Base-by-base conservation (phyloP, 2,113 vertebrate genomes). In the Hydrolagus affinis region DNA sequence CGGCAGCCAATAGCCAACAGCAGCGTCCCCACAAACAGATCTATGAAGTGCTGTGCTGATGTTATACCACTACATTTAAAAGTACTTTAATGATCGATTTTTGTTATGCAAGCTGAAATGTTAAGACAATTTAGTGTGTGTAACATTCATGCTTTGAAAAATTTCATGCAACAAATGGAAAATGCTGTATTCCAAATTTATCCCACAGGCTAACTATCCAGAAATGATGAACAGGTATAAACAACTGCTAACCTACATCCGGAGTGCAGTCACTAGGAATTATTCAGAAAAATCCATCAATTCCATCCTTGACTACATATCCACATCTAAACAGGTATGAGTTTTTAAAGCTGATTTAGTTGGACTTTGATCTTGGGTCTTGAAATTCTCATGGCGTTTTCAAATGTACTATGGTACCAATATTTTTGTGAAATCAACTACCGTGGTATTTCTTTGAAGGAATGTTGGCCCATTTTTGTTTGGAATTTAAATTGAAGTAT, bases 171-270 rank as follows among this genome's bases (percentile, higher is more conserved):
- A 83, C 62, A 68, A 68, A 32, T 21, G 12, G 78, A 83, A 32
- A 28, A 32, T 83, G 44, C 44, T 44, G 44, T 44, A 68, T 66
- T 68, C 66, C 25, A 66, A 28, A n/a, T 89, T 88, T 86, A 71
- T 30, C 70, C 88, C 76, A 86, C 86, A 99, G 98, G 97, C 95
- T 87, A 99, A 99, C 91, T 99, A 97, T 89, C 97, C 97, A 89
- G 98, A 99, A 94, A 99, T 99, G 98, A 99, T 99, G 97, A 98
- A 99, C 92, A 94, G 98, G 90, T 99, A 99, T 91, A 99, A 99
- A 89, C 98, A 99, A 87, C 93, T 99, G 78, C 93, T 99, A 88
- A 99, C 97, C 1, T 99, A 99, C 91, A 99, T 99, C 90, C 92
- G 96, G 91, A 93, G 98, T 89, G 98, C 97, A 80, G 98, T 99